Conservation (phyloP, 2,113 vertebrate species). For the Boleophthalmus pectinirostris region DNA sequence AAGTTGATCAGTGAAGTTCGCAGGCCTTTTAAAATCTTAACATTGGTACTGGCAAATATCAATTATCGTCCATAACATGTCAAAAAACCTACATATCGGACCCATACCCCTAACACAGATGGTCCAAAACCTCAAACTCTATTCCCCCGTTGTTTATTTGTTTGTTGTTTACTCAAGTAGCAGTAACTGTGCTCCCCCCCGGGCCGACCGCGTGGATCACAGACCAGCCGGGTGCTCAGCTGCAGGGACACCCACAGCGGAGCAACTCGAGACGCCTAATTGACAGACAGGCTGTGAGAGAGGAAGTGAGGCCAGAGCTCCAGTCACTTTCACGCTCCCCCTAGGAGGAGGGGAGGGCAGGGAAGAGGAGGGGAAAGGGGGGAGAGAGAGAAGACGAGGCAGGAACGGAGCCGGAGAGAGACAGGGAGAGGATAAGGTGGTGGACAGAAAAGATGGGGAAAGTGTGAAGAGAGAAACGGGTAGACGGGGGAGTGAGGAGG, state of each 20-base stretch:
- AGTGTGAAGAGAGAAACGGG: neutral
- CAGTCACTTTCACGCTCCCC: slow-evolving; percentile 79
- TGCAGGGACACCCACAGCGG: slow-evolving; percentile 65
- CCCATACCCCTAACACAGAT: neutral
- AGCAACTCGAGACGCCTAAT: slow-evolving; percentile 73
- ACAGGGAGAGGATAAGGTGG: too few relatives aligned
- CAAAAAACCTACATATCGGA: too few relatives aligned
- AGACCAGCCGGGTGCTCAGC: slow-evolving; percentile 62
- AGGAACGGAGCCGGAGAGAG: too few relatives aligned
- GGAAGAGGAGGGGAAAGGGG: slow-evolving; percentile 7
- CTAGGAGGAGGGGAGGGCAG: slow-evolving; percentile 1
- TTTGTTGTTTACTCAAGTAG: slow-evolving; percentile 26
- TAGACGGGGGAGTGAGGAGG: slow-evolving; percentile 3
- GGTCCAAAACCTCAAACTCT: neutral
- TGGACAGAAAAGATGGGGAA: neutral
- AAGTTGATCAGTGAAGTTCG: too few relatives aligned
- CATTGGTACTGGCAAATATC: too few relatives aligned
- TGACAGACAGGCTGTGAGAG: slow-evolving; percentile 77
- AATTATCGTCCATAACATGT: too few relatives aligned
- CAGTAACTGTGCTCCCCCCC: slow-evolving; percentile 30
- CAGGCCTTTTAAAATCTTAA: too few relatives aligned
- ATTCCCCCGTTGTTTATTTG: slow-evolving; percentile 33
- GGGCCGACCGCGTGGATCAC: slow-evolving; percentile 50
- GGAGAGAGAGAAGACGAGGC: neutral
- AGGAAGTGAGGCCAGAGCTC: slow-evolving; percentile 61